These are phyloP conservation scores for Hymenopus coronatus DNA, from an alignment of 2,888 invertebrate species.

Conservation along the genomic window DNA sequence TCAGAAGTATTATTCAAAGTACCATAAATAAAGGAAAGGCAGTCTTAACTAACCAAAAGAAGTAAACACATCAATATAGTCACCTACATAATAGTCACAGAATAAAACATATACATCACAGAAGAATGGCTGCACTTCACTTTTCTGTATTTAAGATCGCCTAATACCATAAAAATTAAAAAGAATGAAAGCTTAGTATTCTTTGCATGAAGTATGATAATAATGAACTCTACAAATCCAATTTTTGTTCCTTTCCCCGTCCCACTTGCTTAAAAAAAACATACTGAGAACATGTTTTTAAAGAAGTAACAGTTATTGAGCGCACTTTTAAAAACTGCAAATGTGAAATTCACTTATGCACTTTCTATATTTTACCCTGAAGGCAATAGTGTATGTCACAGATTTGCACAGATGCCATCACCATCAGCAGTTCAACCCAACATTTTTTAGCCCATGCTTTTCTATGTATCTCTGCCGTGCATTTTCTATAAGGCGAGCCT, in stretches of 20 bases:
- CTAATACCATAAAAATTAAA: not conserved
- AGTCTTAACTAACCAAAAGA: too few species aligned
- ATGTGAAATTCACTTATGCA: not conserved
- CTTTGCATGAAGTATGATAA: not conserved
- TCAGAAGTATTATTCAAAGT: too few species aligned
- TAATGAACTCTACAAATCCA: not conserved
- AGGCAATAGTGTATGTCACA: not conserved
- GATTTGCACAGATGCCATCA: not conserved
- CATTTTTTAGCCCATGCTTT: conserved; percentile 62
- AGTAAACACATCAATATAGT: not conserved
- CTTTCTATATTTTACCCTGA: not conserved
- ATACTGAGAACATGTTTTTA: not conserved
- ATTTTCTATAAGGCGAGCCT: conserved; percentile 72
- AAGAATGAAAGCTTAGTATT: not conserved
- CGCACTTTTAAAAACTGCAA: not conserved
- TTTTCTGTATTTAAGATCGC: not conserved
- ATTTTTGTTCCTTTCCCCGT: not conserved
- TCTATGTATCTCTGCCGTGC: conserved; percentile 75
- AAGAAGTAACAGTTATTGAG: not conserved
- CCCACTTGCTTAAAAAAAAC: not conserved
- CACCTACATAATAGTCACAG: not conserved
- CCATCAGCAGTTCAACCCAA: conserved; percentile 38
- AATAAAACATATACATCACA: not conserved
- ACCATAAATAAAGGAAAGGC: too few species aligned
- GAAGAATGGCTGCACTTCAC: not conserved